A percentile compares a stretch with the other conserved stretches of the same genome.
These are phyloP conservation scores for Calidris pygmaea DNA, from an alignment of 2,113 vertebrate genomes.

Conservation along the genomic window DNA sequence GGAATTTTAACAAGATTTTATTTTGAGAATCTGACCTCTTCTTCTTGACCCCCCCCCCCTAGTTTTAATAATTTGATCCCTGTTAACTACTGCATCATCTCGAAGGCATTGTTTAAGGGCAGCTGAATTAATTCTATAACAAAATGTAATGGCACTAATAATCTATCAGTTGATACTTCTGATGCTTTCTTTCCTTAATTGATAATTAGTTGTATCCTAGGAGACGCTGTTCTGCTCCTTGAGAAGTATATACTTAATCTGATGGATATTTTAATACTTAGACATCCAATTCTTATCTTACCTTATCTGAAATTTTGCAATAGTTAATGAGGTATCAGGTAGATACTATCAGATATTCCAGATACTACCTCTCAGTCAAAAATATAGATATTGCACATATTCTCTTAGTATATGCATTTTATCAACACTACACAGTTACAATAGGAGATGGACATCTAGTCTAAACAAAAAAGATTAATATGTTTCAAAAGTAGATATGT, in stretches of 20 bases:
- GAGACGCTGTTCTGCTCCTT: neutral
- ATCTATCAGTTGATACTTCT: neutral
- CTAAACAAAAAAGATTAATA: slow-evolving; percentile 48
- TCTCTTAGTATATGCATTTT: neutral
- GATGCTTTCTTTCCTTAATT: slow-evolving; percentile 6
- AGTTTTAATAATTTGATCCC: neutral
- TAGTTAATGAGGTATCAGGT: neutral
- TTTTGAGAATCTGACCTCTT: neutral
- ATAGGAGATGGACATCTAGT: neutral
- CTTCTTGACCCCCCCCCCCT: neutral
- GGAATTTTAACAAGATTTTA: neutral
- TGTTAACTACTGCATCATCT: neutral
- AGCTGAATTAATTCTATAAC: neutral
- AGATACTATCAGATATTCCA: neutral
- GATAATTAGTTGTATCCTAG: neutral
- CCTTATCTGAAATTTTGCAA: neutral
- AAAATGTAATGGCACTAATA: neutral
- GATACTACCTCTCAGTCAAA: neutral
- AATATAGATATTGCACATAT: neutral
- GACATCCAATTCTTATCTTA: neutral
- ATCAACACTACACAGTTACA: slow-evolving; percentile 4
- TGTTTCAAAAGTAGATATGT: slow-evolving; percentile 19
- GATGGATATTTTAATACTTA: slow-evolving; percentile 15
- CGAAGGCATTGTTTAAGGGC: neutral
- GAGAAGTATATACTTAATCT: neutral